A percentile compares a stretch with the other conserved stretches of the same genome.
Evolutionary conservation across 2,113 vertebrate species (phyloP).

Genomic region (Actenoides hombroni): DNA sequence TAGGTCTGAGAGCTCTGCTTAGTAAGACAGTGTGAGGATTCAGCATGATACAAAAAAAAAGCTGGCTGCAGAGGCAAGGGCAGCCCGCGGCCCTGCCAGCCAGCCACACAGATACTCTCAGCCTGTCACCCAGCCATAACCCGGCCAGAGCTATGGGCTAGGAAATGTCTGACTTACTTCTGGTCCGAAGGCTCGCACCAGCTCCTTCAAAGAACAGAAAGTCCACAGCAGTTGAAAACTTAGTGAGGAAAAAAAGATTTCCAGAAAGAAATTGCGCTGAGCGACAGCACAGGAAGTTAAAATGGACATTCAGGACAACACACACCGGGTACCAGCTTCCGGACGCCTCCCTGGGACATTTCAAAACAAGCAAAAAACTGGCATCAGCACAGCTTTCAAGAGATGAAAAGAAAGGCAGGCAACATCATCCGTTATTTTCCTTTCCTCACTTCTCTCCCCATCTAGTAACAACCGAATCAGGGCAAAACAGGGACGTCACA

Average conservation of each 20-base stretch:
- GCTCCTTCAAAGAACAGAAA: background rate
- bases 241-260: background rate
- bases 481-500: background rate
- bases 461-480: rapidly evolving
- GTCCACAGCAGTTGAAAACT: background rate
- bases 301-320: background rate
- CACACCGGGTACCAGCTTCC: background rate
- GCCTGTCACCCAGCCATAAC: background rate
- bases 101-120: rapidly evolving
- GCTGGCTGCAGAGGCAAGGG: rapidly evolving
- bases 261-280: background rate
- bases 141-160: background rate
- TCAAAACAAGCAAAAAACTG: background rate
- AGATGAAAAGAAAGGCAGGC: background rate
- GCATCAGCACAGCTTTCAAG: background rate
- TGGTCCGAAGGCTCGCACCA: background rate
- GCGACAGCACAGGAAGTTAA: background rate
- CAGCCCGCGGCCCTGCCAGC: background rate
- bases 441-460: background rate
- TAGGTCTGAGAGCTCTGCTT: background rate
- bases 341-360: background rate
- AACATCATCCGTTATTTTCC: background rate
- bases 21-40: background rate
- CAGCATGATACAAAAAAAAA: background rate
- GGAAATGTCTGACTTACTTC: background rate